Evolutionary conservation across 2,888 invertebrate genomes (phyloP).

Genomic region (Megaustenia siamemsis): DNA sequence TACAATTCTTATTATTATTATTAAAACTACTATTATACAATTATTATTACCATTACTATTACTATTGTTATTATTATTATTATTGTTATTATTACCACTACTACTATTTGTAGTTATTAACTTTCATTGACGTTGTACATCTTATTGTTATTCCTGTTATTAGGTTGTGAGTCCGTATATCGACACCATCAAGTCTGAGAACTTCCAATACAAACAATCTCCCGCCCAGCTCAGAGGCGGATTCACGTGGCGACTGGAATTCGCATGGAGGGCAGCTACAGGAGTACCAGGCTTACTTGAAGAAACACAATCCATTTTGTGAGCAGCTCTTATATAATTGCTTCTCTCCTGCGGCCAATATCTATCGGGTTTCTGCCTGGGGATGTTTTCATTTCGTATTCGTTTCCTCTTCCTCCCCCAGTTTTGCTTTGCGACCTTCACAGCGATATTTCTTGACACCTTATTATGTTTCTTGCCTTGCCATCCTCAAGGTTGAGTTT

Average conservation of each 20-base stretch:
- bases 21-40: too few species aligned
- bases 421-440: background rate
- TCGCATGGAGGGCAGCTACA: constrained; percentile 88
- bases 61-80: too few species aligned
- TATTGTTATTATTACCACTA: too few species aligned
- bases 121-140: too few species aligned
- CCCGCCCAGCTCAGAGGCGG: constrained; percentile 80
- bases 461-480: background rate
- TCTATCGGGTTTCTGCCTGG: background rate
- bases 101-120: too few species aligned
- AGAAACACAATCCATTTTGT: constrained; percentile 50
- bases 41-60: too few species aligned
- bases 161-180: constrained; percentile 64
- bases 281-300: background rate
- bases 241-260: constrained; percentile 86
- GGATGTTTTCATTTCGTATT: background rate
- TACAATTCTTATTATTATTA: too few species aligned
- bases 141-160: background rate
- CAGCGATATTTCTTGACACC: constrained; percentile 25
- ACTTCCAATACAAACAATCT: constrained; percentile 60
- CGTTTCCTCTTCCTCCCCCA: background rate
- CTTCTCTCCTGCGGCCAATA: background rate
- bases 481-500: background rate
- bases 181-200: constrained; percentile 62
- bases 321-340: constrained; percentile 7